A percentile compares a stretch with the other conserved stretches of the same genome.
Evolutionary conservation across 1,140 invertebrate species (phyloP).

Genomic region (Drosophila biarmipes): DNA sequence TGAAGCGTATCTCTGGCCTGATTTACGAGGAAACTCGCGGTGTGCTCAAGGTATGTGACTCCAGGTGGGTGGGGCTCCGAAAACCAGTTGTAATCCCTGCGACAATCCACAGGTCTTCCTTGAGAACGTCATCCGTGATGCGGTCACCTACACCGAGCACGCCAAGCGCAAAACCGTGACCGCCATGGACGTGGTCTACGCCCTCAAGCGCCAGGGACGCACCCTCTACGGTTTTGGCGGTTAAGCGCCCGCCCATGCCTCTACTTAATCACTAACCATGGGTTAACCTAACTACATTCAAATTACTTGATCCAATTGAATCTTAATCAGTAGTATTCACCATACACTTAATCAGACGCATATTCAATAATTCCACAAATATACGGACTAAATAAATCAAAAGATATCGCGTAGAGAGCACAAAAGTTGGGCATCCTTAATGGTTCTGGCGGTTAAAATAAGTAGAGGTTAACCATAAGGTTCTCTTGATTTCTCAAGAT

Average conservation of each 20-base stretch:
- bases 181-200: constrained; percentile 95
- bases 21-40: constrained; percentile 90
- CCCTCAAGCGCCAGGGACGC: constrained; percentile 92
- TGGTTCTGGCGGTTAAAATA: constrained; percentile 4
- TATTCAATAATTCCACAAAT: constrained; percentile 56
- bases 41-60: constrained; percentile 89
- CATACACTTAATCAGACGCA: constrained; percentile 30
- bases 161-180: constrained; percentile 93
- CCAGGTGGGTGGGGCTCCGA: constrained; percentile 30
- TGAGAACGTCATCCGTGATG: constrained; percentile 93
- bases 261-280: constrained; percentile 17
- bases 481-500: no score
- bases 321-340: constrained; percentile 54
- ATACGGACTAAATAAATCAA: constrained; percentile 39
- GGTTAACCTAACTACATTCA: constrained; percentile 19
- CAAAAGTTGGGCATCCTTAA: not conserved
- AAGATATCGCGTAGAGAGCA: constrained; percentile 12
- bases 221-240: constrained; percentile 89
- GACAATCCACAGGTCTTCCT: constrained; percentile 89
- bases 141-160: constrained; percentile 93
- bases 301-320: constrained; percentile 37
- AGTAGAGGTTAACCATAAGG: no score
- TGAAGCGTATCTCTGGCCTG: constrained; percentile 91
- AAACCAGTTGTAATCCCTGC: constrained; percentile 12
- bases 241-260: constrained; percentile 75